Evolutionary conservation across 2,888 invertebrate species (phyloP), one percentile per base, ranked within the genome.

Genomic region (Meloe dianella): DNA sequence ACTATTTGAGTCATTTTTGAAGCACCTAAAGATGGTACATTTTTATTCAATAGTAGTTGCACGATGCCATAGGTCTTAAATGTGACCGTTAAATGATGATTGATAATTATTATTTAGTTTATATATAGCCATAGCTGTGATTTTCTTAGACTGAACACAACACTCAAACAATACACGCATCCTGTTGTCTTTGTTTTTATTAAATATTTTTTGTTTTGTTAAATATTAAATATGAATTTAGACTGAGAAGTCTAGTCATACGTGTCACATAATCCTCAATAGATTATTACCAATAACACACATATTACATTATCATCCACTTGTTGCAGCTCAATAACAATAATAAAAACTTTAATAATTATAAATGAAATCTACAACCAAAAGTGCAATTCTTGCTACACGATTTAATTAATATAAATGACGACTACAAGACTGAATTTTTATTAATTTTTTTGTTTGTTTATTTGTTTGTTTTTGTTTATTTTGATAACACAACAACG

Each of bases 41-140:
- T 71, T 65, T 32, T 58, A 57, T 58, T 64, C 70, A 71, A 70
- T 75, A 73, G 73, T 76, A 75, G 73, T 77, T 78, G 79, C 79
- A 79, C 80, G 70, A 75, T 77, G 78, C 79, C 79, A 77, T 78
- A 74, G 74, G 71, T 68, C 67, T 68, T 70, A 60, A 57, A 61
- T 3, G 65, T 69, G 73, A 67, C 71, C 66, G 61, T 61, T 64
- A 60, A 20, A 54, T 54, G 54, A 24, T 54, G n/a, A 47, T 47
- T 47, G 3, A 41, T 47, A 1, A 54, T 24, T 54, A 54, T 54
- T 54, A 24, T 54, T 77, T 41, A 41, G 35, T 35, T 35, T 41
- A n/a, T 17, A 72, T 74, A 69, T 80, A 80, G 81, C 83, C 87
- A 88, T 87, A 87, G 88, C 89, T 89, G 89, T 89, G 89, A 89